Evolutionary conservation across 2,797 vertebrate genomes (phyloP).

Genomic region (Diceros bicornis): DNA sequence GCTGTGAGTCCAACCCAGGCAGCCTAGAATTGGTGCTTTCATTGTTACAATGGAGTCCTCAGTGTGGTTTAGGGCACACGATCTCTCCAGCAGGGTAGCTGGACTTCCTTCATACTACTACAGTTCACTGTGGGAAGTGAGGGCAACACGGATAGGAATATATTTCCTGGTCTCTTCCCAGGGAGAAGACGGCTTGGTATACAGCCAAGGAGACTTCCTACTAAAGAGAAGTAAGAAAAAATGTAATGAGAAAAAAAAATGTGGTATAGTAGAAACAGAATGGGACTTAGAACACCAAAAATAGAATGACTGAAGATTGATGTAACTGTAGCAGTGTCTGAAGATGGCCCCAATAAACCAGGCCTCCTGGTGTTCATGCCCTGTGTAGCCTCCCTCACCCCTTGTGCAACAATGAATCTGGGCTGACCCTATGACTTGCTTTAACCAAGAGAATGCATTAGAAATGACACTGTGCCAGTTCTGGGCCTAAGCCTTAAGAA

Average conservation of each 20-base stretch:
- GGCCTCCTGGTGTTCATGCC: not conserved
- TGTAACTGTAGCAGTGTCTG: not conserved
- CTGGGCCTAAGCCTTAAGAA: not conserved
- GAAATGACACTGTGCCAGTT: not conserved
- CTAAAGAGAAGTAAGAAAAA: not conserved
- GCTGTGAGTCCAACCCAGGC: not conserved
- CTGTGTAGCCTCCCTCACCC: too few relatives aligned
- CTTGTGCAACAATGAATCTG: not conserved
- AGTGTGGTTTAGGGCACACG: rapidly evolving
- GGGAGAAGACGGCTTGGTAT: not conserved
- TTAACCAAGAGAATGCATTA: not conserved
- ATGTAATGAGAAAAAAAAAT: not conserved
- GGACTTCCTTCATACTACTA: not conserved
- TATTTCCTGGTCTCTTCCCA: not conserved
- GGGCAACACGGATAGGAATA: not conserved
- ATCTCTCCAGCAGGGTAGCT: not conserved
- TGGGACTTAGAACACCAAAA: not conserved
- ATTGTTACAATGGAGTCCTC: not conserved
- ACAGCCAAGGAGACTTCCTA: not conserved
- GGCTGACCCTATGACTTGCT: not conserved
- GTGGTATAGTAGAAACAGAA: not conserved
- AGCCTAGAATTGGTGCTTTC: not conserved
- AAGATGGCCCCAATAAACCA: not conserved
- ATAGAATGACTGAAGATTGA: not conserved
- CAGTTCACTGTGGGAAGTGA: not conserved